phyloP scores from a whole-genome alignment of 35 echinoderm and acorn worm genomes.

The Strongylocentrotus purpuratus region DNA sequence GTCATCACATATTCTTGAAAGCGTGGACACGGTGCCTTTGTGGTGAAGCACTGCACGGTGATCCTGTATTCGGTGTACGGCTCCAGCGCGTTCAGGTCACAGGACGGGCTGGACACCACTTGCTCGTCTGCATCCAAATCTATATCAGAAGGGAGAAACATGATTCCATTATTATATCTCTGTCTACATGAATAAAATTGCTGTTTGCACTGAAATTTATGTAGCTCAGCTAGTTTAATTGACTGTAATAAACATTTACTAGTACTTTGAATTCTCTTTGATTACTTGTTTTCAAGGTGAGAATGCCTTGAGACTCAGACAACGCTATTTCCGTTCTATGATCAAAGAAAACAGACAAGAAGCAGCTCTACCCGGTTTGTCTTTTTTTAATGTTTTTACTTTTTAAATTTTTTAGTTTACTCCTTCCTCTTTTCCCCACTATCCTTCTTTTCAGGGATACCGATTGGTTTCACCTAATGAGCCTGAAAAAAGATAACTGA shows the following conservation, averaged over 20 bases:
- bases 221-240: too few relatives aligned
- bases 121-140: background rate
- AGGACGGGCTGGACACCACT: background rate
- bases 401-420: background rate
- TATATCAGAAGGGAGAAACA: background rate
- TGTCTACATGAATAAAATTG: too few relatives aligned
- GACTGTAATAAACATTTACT: too few relatives aligned
- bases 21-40: constrained; percentile 25
- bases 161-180: too few relatives aligned
- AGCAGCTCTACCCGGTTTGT: background rate
- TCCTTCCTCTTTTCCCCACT: background rate
- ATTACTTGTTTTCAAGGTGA: too few relatives aligned
- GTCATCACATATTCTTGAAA: background rate
- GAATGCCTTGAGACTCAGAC: too few relatives aligned
- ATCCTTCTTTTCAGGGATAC: background rate
- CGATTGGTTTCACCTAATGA: too few relatives aligned
- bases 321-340: too few relatives aligned
- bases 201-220: too few relatives aligned
- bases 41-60: constrained; percentile 25
- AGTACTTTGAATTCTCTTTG: too few relatives aligned
- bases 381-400: background rate
- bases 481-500: too few relatives aligned
- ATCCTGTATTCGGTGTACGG: constrained; percentile 20
- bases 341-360: background rate
- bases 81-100: background rate